Base-by-base conservation (phyloP, 2,113 vertebrate species). In the Hyaena hyaena region DNA sequence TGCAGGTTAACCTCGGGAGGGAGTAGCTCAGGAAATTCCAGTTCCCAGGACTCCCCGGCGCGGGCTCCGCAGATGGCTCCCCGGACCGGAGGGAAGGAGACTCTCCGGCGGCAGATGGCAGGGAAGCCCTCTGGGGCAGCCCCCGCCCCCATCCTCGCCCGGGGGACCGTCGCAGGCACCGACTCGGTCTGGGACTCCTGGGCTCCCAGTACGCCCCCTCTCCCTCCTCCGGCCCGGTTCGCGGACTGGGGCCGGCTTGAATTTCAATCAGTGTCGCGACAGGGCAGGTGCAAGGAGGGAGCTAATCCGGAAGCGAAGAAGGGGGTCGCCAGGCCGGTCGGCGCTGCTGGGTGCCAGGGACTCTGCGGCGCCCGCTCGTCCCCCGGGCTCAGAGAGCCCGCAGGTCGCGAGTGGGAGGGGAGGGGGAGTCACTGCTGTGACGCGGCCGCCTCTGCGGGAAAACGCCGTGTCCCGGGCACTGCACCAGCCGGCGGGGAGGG, bases 401-500 rank as follows among this genome's bases (percentile, higher is more conserved):
- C 97, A 97, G 92, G 97, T 97, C 96, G 92, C 84, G 58, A 90
- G 89, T 28, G 95, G 92, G 96, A 95, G 96, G 89, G 96, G 82
- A 95, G 90, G 90, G 94, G 97, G 93, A 97, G 96, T 73, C 96
- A 79, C 65, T 45, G 92, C 96, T n/a, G 92, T 97, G 96, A 96
- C 97, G 98, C 97, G 92, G 92, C 84, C 77, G 96, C 97, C 98
- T 97, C 98, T 98, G 98, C 98, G 97, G 97, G 97, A 96, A 97
- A 97, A 96, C 96, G 97, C 96, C 86, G 97, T 92, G 98, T 98
- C 98, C 98, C 96, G 92, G 96, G 97, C 97, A 98, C 97, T 98
- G 98, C 97, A 96, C 97, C 97, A 98, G 97, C 93, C 16, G 89
- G 89, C 91, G 68, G 85, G 92, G 96, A 95, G 89, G 91, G 93